These are phyloP conservation scores for Drosophila sproati DNA, from an alignment of 1,140 invertebrate species.

Conservation along the genomic window DNA sequence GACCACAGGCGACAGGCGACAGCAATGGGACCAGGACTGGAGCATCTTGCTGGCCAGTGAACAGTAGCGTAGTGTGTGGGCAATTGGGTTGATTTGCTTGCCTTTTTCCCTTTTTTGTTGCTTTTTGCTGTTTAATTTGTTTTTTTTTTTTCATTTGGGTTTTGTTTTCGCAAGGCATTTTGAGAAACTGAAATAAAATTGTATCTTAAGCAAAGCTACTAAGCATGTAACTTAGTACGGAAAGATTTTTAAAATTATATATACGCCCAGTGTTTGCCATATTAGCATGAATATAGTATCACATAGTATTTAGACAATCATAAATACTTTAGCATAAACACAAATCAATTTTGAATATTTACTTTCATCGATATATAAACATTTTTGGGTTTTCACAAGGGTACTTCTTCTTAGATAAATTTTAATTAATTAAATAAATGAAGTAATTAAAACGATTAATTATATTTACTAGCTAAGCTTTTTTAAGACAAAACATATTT, in stretches of 20 bases:
- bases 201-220: not conserved
- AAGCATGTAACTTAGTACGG: not conserved
- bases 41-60: conserved; percentile 36
- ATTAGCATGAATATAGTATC: too few species aligned
- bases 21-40: conserved; percentile 13
- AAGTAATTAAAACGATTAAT: too few species aligned
- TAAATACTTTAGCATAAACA: too few species aligned
- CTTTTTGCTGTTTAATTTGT: conserved; percentile 16
- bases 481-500: too few species aligned
- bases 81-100: conserved; percentile 54
- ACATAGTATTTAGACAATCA: too few species aligned
- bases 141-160: conserved; percentile 7
- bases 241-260: not conserved
- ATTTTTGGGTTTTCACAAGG: too few species aligned
- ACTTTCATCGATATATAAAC: too few species aligned
- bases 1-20: conserved; percentile 6
- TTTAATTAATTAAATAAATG: too few species aligned
- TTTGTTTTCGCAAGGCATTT: conserved; percentile 10
- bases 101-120: conserved; percentile 10
- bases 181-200: conserved; percentile 12
- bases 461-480: too few species aligned
- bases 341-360: too few species aligned
- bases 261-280: too few species aligned
- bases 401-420: too few species aligned
- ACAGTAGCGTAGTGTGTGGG: conserved; percentile 54